Evolutionary conservation across 2,113 vertebrate species (phyloP).

Genomic region (Psilopsiagon aurifrons): DNA sequence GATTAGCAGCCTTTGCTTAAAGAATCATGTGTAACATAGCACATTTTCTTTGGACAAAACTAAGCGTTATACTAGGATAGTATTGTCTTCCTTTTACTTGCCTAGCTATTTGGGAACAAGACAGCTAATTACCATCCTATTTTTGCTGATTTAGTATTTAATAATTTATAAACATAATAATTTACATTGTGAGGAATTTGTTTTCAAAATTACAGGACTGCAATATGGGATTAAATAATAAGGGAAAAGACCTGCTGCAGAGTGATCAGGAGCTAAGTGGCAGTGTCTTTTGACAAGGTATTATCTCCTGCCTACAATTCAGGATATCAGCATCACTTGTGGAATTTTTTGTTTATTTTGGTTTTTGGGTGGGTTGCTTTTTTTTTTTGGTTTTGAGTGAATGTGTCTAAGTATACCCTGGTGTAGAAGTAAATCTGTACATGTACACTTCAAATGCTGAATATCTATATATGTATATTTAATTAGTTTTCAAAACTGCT

Average conservation of each 20-base stretch:
- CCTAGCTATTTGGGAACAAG: background rate
- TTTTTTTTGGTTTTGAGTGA: background rate
- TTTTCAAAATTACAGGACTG: background rate
- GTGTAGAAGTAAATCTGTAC: background rate
- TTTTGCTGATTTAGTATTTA: background rate
- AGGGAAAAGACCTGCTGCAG: background rate
- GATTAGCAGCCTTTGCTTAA: background rate
- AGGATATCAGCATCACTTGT: background rate
- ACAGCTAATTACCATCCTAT: background rate
- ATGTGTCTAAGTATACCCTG: background rate
- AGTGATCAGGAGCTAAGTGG: background rate
- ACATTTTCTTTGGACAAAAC: background rate
- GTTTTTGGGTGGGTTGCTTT: background rate
- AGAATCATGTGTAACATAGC: fast-evolving
- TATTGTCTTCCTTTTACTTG: background rate
- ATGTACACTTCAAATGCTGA: background rate
- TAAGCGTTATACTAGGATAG: background rate
- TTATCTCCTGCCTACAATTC: background rate
- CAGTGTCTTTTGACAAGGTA: background rate
- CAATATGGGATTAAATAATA: background rate
- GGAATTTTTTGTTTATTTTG: background rate
- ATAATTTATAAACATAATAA: background rate
- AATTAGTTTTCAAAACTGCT: background rate
- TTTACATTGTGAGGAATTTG: background rate
- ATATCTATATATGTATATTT: background rate